phyloP scores from a whole-genome alignment of 1,140 invertebrate species.

The Diabrotica undecimpunctata region DNA sequence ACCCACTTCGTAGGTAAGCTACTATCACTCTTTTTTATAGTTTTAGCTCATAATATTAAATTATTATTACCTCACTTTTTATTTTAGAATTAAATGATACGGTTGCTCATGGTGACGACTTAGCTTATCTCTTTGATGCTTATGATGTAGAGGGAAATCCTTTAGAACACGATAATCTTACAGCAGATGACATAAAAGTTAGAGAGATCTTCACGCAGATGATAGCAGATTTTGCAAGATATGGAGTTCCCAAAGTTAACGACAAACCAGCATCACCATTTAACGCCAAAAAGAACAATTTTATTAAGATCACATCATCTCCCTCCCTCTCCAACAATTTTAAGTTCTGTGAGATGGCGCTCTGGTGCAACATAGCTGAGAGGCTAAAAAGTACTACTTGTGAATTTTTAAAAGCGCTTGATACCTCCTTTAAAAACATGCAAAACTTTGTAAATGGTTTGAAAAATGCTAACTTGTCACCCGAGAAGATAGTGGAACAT shows the following conservation, averaged over 20 bases:
- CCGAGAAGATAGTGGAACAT: background rate
- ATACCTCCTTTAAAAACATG: background rate
- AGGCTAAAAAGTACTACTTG: slow-evolving; percentile 53
- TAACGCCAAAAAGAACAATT: slow-evolving; percentile 49
- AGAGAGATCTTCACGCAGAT: slow-evolving; percentile 60
- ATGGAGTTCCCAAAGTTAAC: slow-evolving; percentile 43
- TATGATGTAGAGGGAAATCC: slow-evolving; percentile 57
- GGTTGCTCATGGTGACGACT: slow-evolving; percentile 63
- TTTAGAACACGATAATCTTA: slow-evolving; percentile 43
- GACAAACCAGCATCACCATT: slow-evolving; percentile 48
- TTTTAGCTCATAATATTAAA: no score
- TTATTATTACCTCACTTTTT: no score
- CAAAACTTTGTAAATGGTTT: background rate
- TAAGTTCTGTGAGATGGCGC: slow-evolving; percentile 59
- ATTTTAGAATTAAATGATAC: slow-evolving; percentile 38
- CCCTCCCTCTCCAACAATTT: slow-evolving; percentile 52
- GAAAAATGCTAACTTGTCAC: background rate
- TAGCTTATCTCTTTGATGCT: slow-evolving; percentile 64
- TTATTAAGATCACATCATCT: slow-evolving; percentile 53
- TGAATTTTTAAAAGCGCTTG: slow-evolving; percentile 36
- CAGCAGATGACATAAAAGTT: slow-evolving; percentile 56
- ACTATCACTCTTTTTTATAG: background rate
- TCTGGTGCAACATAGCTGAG: slow-evolving; percentile 55
- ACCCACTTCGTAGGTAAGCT: slow-evolving; percentile 11
- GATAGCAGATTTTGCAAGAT: slow-evolving; percentile 62